Base-by-base conservation (phyloP, 2,113 vertebrate species). In the Rhinogobius similis region DNA sequence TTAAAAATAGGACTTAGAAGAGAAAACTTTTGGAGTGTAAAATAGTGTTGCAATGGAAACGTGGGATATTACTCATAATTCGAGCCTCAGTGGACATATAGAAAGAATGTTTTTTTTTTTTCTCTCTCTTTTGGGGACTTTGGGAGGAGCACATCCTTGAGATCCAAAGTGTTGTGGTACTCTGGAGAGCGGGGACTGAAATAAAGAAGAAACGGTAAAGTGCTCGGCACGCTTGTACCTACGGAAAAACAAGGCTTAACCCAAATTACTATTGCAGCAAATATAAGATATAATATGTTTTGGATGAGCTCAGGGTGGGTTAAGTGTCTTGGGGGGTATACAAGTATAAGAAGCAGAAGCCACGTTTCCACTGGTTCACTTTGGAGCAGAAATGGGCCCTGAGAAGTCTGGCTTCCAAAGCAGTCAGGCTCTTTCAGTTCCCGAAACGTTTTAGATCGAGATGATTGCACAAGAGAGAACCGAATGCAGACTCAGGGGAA, bases 61-160 rank as follows among this genome's bases (percentile, higher is more conserved):
- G 61, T 27, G 70, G 77, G 69, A 70, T 66, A 82, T 85, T 73
- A 52, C 72, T 83, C 78, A 77, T 63, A 23, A 73, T 62, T 71
- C 64, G 68, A 67, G 75, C 72, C 68, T 36, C 78, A 62, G 53
- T 67, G 56, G 75, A 87, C 83, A 75, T 69, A 80, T 71, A 18
- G 77, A 82, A 77, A 13, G 76, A 69, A 77, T 89, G 81, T 84
- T 89, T 89, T 88, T 87, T 76, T 83, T 89, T 89, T 88, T 87
- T 76, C 81, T 39, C 70, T 89, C 68, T 23, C 12, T 55, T 55
- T 55, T 55, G 0, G 23, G 52, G 24, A 81, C 52, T 78, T 48
- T 4, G 82, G 74, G 84, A 86, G 73, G 66, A 73, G 81, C 67
- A 72, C 74, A 73, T 80, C 68, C 70, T 75, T 76, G 69, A 82